phyloP scores from a whole-genome alignment of 2,797 vertebrate species.

The Antennarius maculatus region DNA sequence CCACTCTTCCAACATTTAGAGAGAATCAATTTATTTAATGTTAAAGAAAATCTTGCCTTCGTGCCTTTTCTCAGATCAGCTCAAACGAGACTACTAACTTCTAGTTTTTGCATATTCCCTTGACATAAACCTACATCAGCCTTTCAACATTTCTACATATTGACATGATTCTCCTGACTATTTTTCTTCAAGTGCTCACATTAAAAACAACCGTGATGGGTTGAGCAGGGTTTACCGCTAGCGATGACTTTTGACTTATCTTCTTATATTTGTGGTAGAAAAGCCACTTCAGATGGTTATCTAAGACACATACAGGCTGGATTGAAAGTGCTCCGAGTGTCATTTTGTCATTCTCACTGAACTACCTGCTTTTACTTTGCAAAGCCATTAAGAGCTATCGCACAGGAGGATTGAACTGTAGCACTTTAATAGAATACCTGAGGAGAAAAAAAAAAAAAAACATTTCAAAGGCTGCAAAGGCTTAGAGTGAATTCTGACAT shows the following conservation, averaged over 20 bases:
- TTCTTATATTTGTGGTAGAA: slow-evolving; percentile 13
- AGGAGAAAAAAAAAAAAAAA: not conserved
- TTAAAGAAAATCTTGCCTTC: too few species aligned
- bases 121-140: not conserved
- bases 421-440: slow-evolving; percentile 14
- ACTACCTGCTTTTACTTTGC: slow-evolving; percentile 13
- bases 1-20: too few species aligned
- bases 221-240: slow-evolving; percentile 16
- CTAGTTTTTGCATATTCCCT: not conserved
- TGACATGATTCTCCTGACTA: slow-evolving; percentile 45
- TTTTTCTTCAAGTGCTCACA: slow-evolving; percentile 45
- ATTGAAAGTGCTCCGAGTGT: slow-evolving; percentile 17
- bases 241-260: slow-evolving; percentile 27
- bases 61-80: too few species aligned
- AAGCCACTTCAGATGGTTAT: slow-evolving; percentile 35
- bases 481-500: slow-evolving; percentile 15
- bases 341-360: slow-evolving; percentile 25
- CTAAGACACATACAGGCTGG: slow-evolving; percentile 34
- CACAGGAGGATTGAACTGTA: slow-evolving; percentile 13
- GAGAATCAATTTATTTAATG: too few species aligned
- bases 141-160: slow-evolving; percentile 5
- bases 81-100: not conserved
- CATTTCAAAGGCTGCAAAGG: not conserved
- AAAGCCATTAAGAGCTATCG: slow-evolving; percentile 24
- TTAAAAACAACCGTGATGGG: slow-evolving; percentile 50